Conservation (phyloP, 2,888 invertebrate genomes). For the Sarcophaga rosellei region DNA sequence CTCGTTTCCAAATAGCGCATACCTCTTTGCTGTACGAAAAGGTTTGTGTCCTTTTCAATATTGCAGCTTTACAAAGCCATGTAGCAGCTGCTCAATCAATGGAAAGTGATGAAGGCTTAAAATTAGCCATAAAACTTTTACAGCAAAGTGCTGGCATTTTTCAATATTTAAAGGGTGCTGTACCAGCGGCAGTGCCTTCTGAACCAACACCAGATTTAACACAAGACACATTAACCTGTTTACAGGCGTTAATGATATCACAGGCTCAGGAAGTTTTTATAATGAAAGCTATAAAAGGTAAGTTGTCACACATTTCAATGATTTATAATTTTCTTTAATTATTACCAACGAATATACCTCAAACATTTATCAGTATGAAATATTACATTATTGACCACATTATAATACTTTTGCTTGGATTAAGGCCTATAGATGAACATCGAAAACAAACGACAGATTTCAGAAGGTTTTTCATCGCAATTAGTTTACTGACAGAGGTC, state of each 20-base stretch:
- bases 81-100: constrained; percentile 92
- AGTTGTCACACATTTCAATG: not conserved
- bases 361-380: too few relatives aligned
- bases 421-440: too few relatives aligned
- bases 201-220: constrained; percentile 98
- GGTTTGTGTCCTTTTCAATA: constrained; percentile 97
- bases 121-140: constrained; percentile 94
- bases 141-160: constrained; percentile 97
- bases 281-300: constrained; percentile 93
- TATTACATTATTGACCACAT: not conserved
- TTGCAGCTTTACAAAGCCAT: constrained; percentile 95
- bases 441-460: too few relatives aligned
- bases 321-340: not conserved
- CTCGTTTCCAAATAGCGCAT: constrained; percentile 85
- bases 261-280: constrained; percentile 99
- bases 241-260: constrained; percentile 95
- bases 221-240: constrained; percentile 93
- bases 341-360: not conserved
- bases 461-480: too few relatives aligned
- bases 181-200: constrained; percentile 92
- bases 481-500: too few relatives aligned
- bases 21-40: constrained; percentile 95
- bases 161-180: constrained; percentile 89
- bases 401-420: not conserved
- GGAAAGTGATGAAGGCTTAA: constrained; percentile 96